phyloP scores from a whole-genome alignment of 2,888 invertebrate genomes.

The Ornithoptera alexandrae region DNA sequence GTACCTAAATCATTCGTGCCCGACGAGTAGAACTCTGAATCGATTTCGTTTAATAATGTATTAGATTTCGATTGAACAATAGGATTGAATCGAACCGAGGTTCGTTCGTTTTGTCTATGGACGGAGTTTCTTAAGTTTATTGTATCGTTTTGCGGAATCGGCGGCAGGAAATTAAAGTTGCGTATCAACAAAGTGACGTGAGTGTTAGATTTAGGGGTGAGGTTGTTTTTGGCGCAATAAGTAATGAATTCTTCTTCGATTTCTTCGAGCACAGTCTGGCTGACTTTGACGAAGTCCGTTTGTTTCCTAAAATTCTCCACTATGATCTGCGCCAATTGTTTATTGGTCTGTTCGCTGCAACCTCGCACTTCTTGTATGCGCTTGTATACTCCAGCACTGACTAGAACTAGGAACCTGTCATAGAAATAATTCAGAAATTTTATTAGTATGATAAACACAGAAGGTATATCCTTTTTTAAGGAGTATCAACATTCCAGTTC shows the following conservation, averaged over 20 bases:
- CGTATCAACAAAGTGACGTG: constrained; percentile 92
- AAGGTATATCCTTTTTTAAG: too few relatives aligned
- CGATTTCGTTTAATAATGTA: constrained; percentile 65
- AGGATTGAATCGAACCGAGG: constrained; percentile 82
- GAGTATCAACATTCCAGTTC: too few relatives aligned
- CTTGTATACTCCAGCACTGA: constrained; percentile 92
- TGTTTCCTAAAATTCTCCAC: constrained; percentile 91
- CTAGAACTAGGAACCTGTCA: constrained; percentile 87
- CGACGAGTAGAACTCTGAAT: constrained; percentile 66
- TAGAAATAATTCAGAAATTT: not conserved
- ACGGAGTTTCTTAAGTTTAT: constrained; percentile 23
- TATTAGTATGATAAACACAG: too few relatives aligned
- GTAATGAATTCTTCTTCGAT: constrained; percentile 91
- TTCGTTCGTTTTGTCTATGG: constrained; percentile 36
- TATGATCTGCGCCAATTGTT: constrained; percentile 87
- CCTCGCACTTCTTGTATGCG: constrained; percentile 88
- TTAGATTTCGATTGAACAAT: constrained; percentile 78
- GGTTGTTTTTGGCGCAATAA: constrained; percentile 81
- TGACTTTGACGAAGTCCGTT: constrained; percentile 88
- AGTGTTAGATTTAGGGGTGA: constrained; percentile 83
- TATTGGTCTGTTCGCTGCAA: constrained; percentile 87
- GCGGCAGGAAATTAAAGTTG: constrained; percentile 90
- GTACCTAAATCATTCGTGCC: constrained; percentile 49
- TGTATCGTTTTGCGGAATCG: constrained; percentile 69
- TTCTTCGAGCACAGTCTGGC: constrained; percentile 91